Evolutionary conservation across 2,797 vertebrate species (phyloP), one percentile per base, ranked within the genome.

Genomic region (Clamator glandarius): DNA sequence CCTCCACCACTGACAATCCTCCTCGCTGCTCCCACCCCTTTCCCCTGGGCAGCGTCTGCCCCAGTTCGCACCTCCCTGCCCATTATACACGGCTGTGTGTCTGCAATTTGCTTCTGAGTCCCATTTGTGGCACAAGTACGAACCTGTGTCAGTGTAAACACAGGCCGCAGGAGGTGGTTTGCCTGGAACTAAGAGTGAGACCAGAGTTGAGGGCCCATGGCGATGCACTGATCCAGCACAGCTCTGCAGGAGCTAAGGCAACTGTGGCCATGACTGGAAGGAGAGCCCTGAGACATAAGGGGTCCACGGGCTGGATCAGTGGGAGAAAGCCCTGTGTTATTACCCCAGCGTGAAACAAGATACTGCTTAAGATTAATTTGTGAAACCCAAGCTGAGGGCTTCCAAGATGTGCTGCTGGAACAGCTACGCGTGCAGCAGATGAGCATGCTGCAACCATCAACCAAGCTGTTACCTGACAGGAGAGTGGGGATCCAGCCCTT

Each of bases 391-490:
- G 41, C 16, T 0, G 0, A 78, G 39, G 15, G 16, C 46, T 69
- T 72, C 31, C 25, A 33, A 77, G 39, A 39, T 13, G 28, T 36
- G 19, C 64, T 66, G 33, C 39, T 42, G 46, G 33, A 73, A 29
- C 13, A 79, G 55, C 46, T 10, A 17, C 15, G 18, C 0, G 0
- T 3, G n/a, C 46, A 86, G 17, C 25, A 61, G 39, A n/a, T 0
- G 1, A n/a, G 31, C 41, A 26, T 2, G 0, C 16, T 23, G 28
- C 0, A 3, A 23, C 50, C 11, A 28, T 17, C 3, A 14, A 24
- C 23, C 2, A 3, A 8, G 39, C 15, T 44, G 20, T 21, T 84
- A 98, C 97, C 97, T 97, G 93, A 13, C 9, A 12, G 80, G 10
- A 48, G 61, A 28, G 9, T 48, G 50, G 33, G 72, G 57, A 42